Base-by-base conservation (phyloP, 1,140 invertebrate species). In the Catajapyx aquilonaris region DNA sequence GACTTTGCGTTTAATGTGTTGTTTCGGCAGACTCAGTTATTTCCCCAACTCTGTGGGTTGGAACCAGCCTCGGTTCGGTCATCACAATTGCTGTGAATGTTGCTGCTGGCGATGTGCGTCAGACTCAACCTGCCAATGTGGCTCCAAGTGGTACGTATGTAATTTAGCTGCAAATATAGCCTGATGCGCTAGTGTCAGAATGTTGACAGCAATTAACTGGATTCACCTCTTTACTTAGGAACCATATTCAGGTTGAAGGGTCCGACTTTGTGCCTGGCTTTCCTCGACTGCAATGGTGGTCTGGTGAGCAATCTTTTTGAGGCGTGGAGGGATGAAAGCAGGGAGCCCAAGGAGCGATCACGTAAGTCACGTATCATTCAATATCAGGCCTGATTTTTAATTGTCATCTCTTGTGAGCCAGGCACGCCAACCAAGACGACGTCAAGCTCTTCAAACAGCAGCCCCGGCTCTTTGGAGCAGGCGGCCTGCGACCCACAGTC, bases 201-300 rank as follows among this genome's bases (percentile, higher is more conserved):
- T 15, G 15, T 16, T 32, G 13, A 32, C 21, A n/a, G 16, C 11
- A 34, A 45, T 20, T 40, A 28, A 28, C 37, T 18, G 15, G 20
- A 40, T 33, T 16, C 20, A 5, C 28, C 5, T 31, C 30, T 35
- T 20, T 25, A 50, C 56, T 16, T 53, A 81, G 90, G 88, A 46
- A 85, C 86, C 46, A 77, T 94, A 53, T 93, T 93, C 65, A 75
- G 88, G 57, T 62, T 95, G 56, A 93, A 90, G 63, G 88, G 88
- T 45, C 73, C 79, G 52, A 88, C 96, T 53, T 60, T 93, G 47
- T 76, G 76, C 37, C 85, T 95, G 71, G 85, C 83, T 35, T 95
- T 96, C 65, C 64, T 97, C 53, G 90, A 97, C 59, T 87, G 80
- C 54, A 86, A 79, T 55, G 85, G 85, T 52, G 72, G 77, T 50